Evolutionary conservation across 2,888 invertebrate genomes (phyloP).

Genomic region (Eristalinus aeneus): DNA sequence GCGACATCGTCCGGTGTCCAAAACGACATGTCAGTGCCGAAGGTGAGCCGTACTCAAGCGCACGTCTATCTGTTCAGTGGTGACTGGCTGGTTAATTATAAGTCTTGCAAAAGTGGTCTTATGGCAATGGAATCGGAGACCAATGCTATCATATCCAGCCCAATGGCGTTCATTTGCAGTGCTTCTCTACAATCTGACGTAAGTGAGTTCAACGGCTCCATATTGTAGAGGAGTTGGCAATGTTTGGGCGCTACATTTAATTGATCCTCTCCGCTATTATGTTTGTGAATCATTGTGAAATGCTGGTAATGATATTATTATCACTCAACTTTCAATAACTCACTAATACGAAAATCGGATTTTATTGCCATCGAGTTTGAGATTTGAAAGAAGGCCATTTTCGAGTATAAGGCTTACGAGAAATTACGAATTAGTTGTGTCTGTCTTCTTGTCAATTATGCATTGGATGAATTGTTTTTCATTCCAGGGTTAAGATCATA

Average conservation of each 20-base stretch:
- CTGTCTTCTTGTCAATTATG: neutral
- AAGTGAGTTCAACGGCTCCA: slow-evolving; percentile 21
- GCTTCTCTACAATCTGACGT: slow-evolving; percentile 11
- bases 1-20: slow-evolving; percentile 7
- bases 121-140: slow-evolving; percentile 23
- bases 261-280: neutral
- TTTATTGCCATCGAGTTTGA: neutral
- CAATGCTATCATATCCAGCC: slow-evolving; percentile 12
- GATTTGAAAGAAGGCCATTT: slow-evolving; percentile 26
- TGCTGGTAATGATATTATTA: slow-evolving; percentile 1
- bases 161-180: slow-evolving; percentile 22
- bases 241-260: neutral
- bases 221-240: neutral
- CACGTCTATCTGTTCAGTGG: neutral
- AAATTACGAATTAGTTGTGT: slow-evolving; percentile 7
- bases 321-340: slow-evolving; percentile 18
- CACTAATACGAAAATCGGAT: slow-evolving; percentile 23
- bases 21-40: slow-evolving; percentile 33
- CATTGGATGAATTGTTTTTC: slow-evolving; percentile 5
- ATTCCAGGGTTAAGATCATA: slow-evolving; percentile 20
- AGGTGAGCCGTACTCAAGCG: slow-evolving; percentile 23
- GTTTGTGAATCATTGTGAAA: neutral
- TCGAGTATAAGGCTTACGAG: slow-evolving; percentile 11
- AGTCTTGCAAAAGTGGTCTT: slow-evolving; percentile 24
- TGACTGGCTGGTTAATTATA: slow-evolving; percentile 27